Base-by-base conservation (phyloP, 2,888 invertebrate genomes). In the Lepidochrysops patricia region DNA sequence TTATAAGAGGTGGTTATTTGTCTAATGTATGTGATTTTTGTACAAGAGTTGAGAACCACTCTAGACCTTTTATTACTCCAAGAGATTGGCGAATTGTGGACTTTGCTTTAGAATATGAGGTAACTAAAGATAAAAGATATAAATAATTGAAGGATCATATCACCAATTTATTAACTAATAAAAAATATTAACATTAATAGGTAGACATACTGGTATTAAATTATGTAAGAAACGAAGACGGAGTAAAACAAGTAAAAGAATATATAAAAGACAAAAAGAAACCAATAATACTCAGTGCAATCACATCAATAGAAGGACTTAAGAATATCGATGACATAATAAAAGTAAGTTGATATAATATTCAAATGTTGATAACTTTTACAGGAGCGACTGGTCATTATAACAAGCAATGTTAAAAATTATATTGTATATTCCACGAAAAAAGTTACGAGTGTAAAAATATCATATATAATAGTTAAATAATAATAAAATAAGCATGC, bases 291-390 rank as follows among this genome's bases (percentile, higher is more conserved):
- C 61, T 79, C 5, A 69, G 73, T 59, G 67, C 73, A 0, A 77
- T 82, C 34, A 76, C 78, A 61, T 78, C 78, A 48, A 73, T 79
- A 66, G 72, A 80, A 63, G 79, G 80, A 0, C 62, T 82, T 25
- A 71, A 76, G 57, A 76, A 80, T 60, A 65, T 80, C 12, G 78
- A 80, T 54, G 74, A 70, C 2, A 80, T 82, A 59, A 67, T 80
- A 57, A 67, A 74, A 68, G 81, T 80, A 65, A 58, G 3, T 23
- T 32, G 23, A 6, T 34, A 23, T 4, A n/a, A n/a, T n/a, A n/a
- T n/a, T n/a, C n/a, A n/a, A 23, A 32, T 57, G 35, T 19, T 15
- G 19, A n/a, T 37, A 57, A 12, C 12, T 23, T 23, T 57, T 37
- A n/a, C n/a, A n/a, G n/a, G n/a, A n/a, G n/a, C n/a, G n/a, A n/a